phyloP scores from a whole-genome alignment of 2,888 invertebrate genomes.

The Leptinotarsa tumamoca region DNA sequence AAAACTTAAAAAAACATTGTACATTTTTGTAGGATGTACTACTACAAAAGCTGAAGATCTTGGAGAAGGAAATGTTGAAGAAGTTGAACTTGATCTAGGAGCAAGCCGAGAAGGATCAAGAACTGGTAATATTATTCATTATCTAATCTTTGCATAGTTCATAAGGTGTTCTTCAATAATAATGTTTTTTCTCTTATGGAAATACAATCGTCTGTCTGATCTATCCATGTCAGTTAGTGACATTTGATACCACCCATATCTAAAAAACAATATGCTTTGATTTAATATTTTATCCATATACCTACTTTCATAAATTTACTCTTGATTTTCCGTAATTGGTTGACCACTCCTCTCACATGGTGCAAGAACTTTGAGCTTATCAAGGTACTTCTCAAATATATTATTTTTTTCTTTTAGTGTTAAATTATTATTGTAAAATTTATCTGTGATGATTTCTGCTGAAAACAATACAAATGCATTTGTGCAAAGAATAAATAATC shows the following conservation, averaged over 20 bases:
- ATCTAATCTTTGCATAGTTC: constrained; percentile 61
- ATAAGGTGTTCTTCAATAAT: constrained; percentile 61
- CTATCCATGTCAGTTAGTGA: constrained; percentile 50
- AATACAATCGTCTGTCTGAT: constrained; percentile 62
- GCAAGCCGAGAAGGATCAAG: constrained; percentile 88
- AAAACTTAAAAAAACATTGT: constrained; percentile 5
- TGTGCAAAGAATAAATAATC: constrained; percentile 1
- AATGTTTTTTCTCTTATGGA: constrained; percentile 66
- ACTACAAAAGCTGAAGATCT: constrained; percentile 64
- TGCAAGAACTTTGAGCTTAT: constrained; percentile 55
- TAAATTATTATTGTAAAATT: constrained; percentile 58
- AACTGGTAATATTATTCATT: constrained; percentile 74
- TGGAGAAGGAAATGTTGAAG: constrained; percentile 70
- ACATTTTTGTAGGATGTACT: constrained; percentile 64
- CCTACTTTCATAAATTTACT: constrained; percentile 48
- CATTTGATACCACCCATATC: constrained; percentile 67
- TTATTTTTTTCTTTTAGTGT: constrained; percentile 46
- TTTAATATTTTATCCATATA: constrained; percentile 16
- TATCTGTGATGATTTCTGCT: constrained; percentile 60
- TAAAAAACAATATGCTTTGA: constrained; percentile 43
- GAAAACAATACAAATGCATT: constrained; percentile 37
- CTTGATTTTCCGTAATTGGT: constrained; percentile 65
- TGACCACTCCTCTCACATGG: constrained; percentile 58
- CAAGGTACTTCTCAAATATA: constrained; percentile 54
- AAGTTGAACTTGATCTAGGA: constrained; percentile 83